phyloP scores from a whole-genome alignment of 2,888 invertebrate species.

The Malacosoma neustria region DNA sequence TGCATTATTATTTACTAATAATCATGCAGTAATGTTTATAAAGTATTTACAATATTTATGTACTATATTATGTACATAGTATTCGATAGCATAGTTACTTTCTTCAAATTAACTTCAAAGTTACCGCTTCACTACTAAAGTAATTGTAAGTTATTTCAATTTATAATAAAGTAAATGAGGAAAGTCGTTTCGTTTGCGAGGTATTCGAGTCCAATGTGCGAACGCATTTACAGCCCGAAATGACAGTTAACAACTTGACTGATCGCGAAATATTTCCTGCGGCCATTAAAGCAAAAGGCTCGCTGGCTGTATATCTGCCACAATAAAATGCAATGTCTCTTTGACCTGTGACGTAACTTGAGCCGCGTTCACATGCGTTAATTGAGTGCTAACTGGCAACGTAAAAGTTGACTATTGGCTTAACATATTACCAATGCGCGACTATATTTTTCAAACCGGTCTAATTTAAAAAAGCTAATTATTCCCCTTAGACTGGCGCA shows the following conservation, averaged over 20 bases:
- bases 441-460: slow-evolving; percentile 18
- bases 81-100: too few species aligned
- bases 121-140: slow-evolving; percentile 31
- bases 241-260: slow-evolving; percentile 33
- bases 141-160: slow-evolving; percentile 29
- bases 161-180: slow-evolving; percentile 43
- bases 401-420: slow-evolving; percentile 29
- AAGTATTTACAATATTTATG: too few species aligned
- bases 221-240: slow-evolving; percentile 30
- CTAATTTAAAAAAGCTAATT: slow-evolving; percentile 56
- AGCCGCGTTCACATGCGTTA: slow-evolving; percentile 26
- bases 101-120: too few species aligned
- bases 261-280: slow-evolving; percentile 32
- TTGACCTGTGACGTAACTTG: slow-evolving; percentile 26
- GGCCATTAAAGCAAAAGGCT: slow-evolving; percentile 13
- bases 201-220: slow-evolving; percentile 35
- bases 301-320: slow-evolving; percentile 26
- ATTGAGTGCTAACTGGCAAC: slow-evolving; percentile 41
- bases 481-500: slow-evolving; percentile 64
- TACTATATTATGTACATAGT: too few species aligned
- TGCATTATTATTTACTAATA: too few species aligned
- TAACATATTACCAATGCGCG: slow-evolving; percentile 21
- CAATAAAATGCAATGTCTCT: slow-evolving; percentile 18
- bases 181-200: slow-evolving; percentile 30
- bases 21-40: too few species aligned